Conservation (phyloP, 2,797 vertebrate genomes). For the Salarias fasciatus region DNA sequence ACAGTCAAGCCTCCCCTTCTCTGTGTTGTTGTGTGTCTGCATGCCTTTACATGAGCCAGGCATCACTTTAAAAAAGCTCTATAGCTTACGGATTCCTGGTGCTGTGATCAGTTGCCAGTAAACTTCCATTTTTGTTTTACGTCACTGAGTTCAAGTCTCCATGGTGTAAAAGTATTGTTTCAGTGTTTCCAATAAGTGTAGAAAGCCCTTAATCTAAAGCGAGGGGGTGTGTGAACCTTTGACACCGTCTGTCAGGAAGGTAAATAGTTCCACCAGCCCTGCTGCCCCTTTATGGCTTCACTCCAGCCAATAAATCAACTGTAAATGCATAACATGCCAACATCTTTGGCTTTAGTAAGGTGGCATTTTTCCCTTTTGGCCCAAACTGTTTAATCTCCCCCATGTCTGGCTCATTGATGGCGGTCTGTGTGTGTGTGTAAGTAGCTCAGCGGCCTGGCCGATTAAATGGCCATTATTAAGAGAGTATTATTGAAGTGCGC, state of each 20-base stretch:
- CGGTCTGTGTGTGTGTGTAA: constrained; percentile 52
- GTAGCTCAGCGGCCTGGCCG: constrained; percentile 50
- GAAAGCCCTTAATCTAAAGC: constrained; percentile 46
- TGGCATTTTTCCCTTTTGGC: constrained; percentile 70
- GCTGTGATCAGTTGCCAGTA: constrained; percentile 48
- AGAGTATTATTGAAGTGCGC: constrained; percentile 66
- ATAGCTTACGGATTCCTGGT: constrained; percentile 36
- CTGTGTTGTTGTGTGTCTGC: constrained; percentile 3
- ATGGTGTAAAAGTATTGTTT: constrained; percentile 53
- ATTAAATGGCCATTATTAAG: constrained; percentile 77
- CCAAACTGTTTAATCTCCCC: constrained; percentile 63
- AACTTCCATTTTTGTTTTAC: constrained; percentile 44
- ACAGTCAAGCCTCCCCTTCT: constrained; percentile 9
- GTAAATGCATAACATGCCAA: constrained; percentile 63
- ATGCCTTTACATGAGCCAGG: constrained; percentile 29
- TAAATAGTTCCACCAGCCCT: constrained; percentile 40
- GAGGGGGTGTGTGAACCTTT: constrained; percentile 33
- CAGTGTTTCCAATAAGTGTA: constrained; percentile 45
- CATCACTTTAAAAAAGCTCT: constrained; percentile 39
- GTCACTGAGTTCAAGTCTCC: constrained; percentile 38
- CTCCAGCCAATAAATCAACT: constrained; percentile 72
- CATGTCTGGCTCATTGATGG: constrained; percentile 35
- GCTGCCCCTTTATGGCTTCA: constrained; percentile 40
- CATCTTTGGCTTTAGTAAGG: constrained; percentile 61
- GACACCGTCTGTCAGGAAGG: constrained; percentile 51